Evolutionary conservation across 2,113 vertebrate species (phyloP).

Genomic region (Malurus cyaneus): DNA sequence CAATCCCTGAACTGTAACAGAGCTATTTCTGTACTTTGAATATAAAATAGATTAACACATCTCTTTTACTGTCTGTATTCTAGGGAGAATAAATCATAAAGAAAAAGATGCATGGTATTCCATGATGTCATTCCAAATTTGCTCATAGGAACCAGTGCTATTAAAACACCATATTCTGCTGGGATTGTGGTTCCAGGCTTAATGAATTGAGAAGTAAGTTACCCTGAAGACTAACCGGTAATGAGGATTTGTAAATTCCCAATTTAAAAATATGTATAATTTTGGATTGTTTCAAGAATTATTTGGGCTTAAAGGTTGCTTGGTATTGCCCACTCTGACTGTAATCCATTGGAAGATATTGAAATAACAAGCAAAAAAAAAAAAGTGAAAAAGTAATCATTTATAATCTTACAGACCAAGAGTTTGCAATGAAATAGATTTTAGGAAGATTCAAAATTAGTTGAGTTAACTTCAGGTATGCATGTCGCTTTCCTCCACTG

Average conservation of each 20-base stretch:
- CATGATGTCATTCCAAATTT: slow-evolving; percentile 50
- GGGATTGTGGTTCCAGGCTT: slow-evolving; percentile 45
- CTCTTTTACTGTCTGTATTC: slow-evolving; percentile 58
- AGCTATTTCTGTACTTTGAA: slow-evolving; percentile 66
- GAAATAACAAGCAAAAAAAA: background rate
- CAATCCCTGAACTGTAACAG: slow-evolving; percentile 48
- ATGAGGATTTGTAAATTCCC: slow-evolving; percentile 41
- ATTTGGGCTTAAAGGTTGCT: background rate
- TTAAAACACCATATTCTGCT: slow-evolving; percentile 50
- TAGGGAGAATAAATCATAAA: slow-evolving; percentile 65
- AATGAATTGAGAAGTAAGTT: slow-evolving; percentile 52
- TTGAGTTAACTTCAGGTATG: slow-evolving; percentile 38
- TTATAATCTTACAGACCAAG: slow-evolving; percentile 41
- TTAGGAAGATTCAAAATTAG: slow-evolving; percentile 63
- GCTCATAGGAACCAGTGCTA: slow-evolving; percentile 29
- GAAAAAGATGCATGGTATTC: slow-evolving; percentile 61
- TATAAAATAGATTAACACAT: slow-evolving; percentile 70
- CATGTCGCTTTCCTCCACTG: slow-evolving; percentile 26
- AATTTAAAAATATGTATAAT: background rate
- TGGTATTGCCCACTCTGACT: background rate
- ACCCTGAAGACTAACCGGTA: slow-evolving; percentile 35
- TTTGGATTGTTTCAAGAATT: background rate
- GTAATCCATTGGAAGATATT: slow-evolving; percentile 20
- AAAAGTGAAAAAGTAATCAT: background rate
- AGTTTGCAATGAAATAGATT: slow-evolving; percentile 38